These are phyloP conservation scores for Anolis sagrei DNA, from an alignment of 2,113 vertebrate species.

Conservation along the genomic window DNA sequence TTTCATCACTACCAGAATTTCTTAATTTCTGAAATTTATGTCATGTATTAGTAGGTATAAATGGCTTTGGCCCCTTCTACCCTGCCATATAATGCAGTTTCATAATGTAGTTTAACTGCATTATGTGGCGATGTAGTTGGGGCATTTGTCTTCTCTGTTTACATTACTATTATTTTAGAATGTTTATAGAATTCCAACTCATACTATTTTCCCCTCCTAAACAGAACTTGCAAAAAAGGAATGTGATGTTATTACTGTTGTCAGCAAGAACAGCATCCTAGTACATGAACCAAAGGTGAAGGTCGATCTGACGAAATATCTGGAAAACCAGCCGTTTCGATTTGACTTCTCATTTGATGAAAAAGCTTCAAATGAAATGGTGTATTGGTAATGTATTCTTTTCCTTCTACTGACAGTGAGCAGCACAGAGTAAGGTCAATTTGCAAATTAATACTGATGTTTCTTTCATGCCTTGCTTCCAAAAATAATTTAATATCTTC, in stretches of 20 bases:
- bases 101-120: too few relatives aligned
- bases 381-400: conserved; percentile 87
- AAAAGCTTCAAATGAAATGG: conserved; percentile 85
- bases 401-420: not conserved
- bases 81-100: too few relatives aligned
- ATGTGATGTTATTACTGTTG: conserved; percentile 94
- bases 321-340: conserved; percentile 93
- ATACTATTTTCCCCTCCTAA: conserved; percentile 23
- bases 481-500: not conserved
- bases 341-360: conserved; percentile 97
- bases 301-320: conserved; percentile 96
- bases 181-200: not conserved
- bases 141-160: not conserved
- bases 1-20: not conserved
- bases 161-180: not conserved
- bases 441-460: not conserved
- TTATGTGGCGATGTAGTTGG: too few relatives aligned
- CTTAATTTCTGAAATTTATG: not conserved
- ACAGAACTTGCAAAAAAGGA: conserved; percentile 90
- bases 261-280: conserved; percentile 84
- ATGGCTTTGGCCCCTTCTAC: too few relatives aligned
- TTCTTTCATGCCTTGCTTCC: not conserved
- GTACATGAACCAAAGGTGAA: conserved; percentile 96
- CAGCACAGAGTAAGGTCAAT: not conserved
- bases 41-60: not conserved